A percentile compares a stretch with the other conserved stretches of the same genome.
Conservation (phyloP, 92 coral and sea anemone species). For the Pocillopora grandis region DNA sequence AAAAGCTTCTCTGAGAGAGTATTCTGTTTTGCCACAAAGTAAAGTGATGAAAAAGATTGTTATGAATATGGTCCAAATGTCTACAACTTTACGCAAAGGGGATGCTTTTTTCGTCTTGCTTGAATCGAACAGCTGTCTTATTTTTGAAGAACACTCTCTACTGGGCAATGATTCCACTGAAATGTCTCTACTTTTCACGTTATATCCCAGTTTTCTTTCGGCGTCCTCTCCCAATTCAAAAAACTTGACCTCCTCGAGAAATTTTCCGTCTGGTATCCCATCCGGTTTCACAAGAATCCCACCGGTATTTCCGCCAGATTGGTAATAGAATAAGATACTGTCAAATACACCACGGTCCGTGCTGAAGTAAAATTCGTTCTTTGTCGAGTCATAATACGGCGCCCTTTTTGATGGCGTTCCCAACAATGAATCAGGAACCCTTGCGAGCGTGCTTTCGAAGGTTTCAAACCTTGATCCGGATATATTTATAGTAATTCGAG, state of each 20-base stretch:
- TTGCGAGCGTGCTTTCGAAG: conserved; percentile 52
- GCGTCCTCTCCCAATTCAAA: conserved; percentile 47
- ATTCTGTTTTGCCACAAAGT: conserved; percentile 27
- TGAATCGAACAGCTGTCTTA: conserved; percentile 15
- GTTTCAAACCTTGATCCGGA: conserved; percentile 64
- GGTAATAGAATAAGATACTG: conserved; percentile 60
- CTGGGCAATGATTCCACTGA: not conserved
- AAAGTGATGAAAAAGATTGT: conserved; percentile 20
- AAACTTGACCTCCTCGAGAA: conserved; percentile 56
- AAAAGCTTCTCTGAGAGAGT: not conserved
- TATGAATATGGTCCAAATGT: conserved; percentile 26
- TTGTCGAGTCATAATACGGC: conserved; percentile 29
- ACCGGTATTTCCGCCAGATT: conserved; percentile 51
- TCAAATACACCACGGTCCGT: conserved; percentile 49
- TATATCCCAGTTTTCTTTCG: conserved; percentile 6
- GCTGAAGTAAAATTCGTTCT: conserved; percentile 43
- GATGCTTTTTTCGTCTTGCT: not conserved
- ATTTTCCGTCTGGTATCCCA: conserved; percentile 52
- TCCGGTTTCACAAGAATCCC: conserved; percentile 53
- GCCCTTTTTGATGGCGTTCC: conserved; percentile 56
- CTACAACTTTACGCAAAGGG: not conserved
- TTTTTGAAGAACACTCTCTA: conserved; percentile 2
- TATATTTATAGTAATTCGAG: conserved; percentile 44
- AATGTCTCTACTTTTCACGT: not conserved
- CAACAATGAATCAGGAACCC: conserved; percentile 52